Evolutionary conservation across 1,140 invertebrate species (phyloP).

Genomic region (Mesaphorura yosii): DNA sequence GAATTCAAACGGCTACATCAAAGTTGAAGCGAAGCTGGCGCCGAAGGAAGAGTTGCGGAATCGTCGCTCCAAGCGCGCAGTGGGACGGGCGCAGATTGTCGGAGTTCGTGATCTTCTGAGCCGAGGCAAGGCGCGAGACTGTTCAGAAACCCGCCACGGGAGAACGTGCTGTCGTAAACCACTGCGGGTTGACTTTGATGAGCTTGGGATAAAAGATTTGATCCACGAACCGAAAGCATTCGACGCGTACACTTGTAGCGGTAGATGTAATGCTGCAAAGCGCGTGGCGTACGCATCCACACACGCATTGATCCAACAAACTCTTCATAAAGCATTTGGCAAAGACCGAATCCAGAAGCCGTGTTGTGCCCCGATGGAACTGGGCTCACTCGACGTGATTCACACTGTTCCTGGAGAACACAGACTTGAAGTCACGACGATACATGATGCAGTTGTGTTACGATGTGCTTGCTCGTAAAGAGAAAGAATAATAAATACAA

Average conservation of each 20-base stretch:
- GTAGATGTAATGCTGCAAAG: conserved; percentile 53
- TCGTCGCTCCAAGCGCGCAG: too few species aligned
- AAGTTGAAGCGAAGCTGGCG: too few species aligned
- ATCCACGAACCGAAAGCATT: conserved; percentile 57
- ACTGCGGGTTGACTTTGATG: conserved; percentile 22
- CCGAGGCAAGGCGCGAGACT: conserved; percentile 10
- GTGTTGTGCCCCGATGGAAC: conserved; percentile 58
- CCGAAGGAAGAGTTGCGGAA: too few species aligned
- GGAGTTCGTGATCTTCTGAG: too few species aligned
- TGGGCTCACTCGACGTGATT: conserved; percentile 53
- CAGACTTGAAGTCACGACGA: conserved; percentile 54
- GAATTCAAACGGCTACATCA: neutral
- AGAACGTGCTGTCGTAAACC: conserved; percentile 25
- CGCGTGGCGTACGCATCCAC: conserved; percentile 47
- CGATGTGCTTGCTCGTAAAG: conserved; percentile 60
- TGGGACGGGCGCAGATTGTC: too few species aligned
- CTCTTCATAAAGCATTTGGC: conserved; percentile 47
- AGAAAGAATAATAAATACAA: too few species aligned
- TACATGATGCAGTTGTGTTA: conserved; percentile 57
- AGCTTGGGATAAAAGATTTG: conserved; percentile 24
- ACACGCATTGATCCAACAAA: conserved; percentile 57
- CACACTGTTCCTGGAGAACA: conserved; percentile 44
- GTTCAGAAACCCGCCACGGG: conserved; percentile 23
- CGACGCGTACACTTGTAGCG: conserved; percentile 59
- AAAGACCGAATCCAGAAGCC: conserved; percentile 45